Conservation (phyloP, 2,113 vertebrate species). For the Pontoporia blainvillei region DNA sequence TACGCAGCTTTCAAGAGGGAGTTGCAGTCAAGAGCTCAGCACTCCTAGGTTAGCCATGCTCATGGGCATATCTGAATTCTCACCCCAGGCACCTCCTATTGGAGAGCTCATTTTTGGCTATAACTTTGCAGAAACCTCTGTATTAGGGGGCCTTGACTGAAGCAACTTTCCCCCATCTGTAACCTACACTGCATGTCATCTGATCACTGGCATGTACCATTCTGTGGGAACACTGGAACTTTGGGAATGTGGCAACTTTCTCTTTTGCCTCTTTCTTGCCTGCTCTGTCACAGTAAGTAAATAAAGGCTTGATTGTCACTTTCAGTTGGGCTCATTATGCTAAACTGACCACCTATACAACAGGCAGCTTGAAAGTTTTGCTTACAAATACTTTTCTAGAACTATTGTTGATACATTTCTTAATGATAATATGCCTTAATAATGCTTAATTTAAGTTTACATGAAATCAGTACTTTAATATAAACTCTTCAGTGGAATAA, state of each 20-base stretch:
- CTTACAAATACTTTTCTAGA: neutral
- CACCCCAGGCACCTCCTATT: rapidly evolving
- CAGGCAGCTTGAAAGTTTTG: neutral
- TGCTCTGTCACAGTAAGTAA: neutral
- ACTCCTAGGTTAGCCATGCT: neutral
- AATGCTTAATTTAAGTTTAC: constrained; percentile 12
- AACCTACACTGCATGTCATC: no score
- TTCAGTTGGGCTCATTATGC: neutral
- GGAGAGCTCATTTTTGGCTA: neutral
- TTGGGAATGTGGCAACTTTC: neutral
- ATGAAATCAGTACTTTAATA: neutral
- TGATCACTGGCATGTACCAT: neutral
- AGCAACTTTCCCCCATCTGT: neutral
- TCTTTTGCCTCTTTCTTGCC: neutral
- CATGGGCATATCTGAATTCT: no score
- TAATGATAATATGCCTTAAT: neutral
- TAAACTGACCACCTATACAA: neutral
- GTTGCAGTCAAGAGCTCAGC: neutral
- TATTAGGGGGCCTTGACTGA: neutral
- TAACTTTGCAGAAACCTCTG: neutral
- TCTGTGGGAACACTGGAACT: neutral
- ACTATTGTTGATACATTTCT: neutral
- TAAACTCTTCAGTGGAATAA: constrained; percentile 20
- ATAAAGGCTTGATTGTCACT: neutral
- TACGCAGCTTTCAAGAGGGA: neutral